Evolutionary conservation across 2,797 vertebrate species (phyloP).

Genomic region (Cossypha dichroa): DNA sequence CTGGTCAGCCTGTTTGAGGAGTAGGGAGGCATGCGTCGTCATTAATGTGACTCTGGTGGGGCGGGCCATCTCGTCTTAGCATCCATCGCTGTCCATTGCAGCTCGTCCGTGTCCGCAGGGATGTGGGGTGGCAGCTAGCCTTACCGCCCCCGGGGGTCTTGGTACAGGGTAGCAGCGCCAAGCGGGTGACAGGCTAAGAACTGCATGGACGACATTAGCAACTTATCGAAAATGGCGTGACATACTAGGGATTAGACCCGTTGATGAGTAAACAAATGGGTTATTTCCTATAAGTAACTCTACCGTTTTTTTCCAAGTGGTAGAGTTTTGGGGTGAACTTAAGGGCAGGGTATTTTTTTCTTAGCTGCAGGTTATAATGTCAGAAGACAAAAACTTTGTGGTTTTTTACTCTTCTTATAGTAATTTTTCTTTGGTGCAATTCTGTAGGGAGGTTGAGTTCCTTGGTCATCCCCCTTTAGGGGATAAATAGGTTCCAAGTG

Average conservation of each 20-base stretch:
- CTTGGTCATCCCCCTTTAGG: background rate
- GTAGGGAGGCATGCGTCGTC: background rate
- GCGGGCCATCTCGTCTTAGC: background rate
- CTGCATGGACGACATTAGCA: background rate
- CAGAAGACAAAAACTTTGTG: background rate
- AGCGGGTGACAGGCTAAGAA: background rate
- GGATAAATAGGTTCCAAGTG: background rate
- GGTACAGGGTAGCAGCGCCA: background rate
- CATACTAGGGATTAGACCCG: background rate
- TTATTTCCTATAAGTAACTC: background rate
- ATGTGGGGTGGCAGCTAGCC: background rate
- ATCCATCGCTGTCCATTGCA: background rate
- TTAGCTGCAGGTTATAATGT: background rate
- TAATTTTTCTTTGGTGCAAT: background rate
- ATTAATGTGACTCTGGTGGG: background rate
- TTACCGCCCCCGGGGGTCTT: background rate
- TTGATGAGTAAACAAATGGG: background rate
- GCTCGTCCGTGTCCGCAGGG: background rate
- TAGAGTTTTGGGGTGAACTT: background rate
- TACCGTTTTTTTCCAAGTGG: background rate
- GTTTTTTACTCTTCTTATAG: background rate
- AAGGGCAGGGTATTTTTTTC: background rate
- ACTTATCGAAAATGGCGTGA: background rate
- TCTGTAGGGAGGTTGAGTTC: background rate
- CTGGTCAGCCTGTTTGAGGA: background rate